These are phyloP conservation scores for Drosophila pseudoobscura DNA, from an alignment of 1,140 invertebrate genomes.

Conservation along the genomic window DNA sequence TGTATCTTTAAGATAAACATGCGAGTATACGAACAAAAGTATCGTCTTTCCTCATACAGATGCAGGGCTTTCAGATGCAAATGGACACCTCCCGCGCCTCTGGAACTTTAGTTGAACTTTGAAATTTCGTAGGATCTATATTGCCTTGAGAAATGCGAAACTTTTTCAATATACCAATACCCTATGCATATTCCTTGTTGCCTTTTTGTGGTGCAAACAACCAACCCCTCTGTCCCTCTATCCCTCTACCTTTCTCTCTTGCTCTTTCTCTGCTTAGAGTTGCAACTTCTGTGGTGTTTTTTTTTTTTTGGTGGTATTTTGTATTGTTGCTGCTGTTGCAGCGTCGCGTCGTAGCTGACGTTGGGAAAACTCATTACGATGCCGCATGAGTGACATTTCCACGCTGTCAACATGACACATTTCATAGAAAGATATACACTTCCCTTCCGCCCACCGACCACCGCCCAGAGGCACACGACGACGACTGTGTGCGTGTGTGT, in stretches of 20 bases:
- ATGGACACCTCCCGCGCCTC: too few species aligned
- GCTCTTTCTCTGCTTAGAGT: not conserved
- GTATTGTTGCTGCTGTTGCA: not conserved
- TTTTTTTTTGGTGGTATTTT: slow-evolving; percentile 10
- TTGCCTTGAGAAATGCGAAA: too few species aligned
- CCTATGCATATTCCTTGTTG: not conserved
- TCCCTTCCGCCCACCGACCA: not conserved
- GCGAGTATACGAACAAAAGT: too few species aligned
- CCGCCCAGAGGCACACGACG: not conserved
- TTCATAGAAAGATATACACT: slow-evolving; percentile 58
- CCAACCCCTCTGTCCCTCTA: not conserved
- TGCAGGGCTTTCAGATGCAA: too few species aligned
- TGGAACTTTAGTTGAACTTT: too few species aligned
- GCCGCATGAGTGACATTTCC: slow-evolving; percentile 78
- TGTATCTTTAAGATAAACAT: too few species aligned
- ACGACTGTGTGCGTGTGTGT: not conserved
- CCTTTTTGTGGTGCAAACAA: slow-evolving; percentile 1
- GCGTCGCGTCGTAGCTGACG: slow-evolving; percentile 25
- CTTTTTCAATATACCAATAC: slow-evolving; percentile 9
- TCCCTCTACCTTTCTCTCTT: not conserved
- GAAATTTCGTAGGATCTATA: too few species aligned
- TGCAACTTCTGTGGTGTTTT: not conserved
- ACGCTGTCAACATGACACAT: slow-evolving; percentile 79
- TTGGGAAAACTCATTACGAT: slow-evolving; percentile 76
- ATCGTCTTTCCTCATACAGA: too few species aligned